These are phyloP conservation scores for Sarcophaga caerulescens DNA, from an alignment of 2,888 invertebrate genomes.

Conservation along the genomic window DNA sequence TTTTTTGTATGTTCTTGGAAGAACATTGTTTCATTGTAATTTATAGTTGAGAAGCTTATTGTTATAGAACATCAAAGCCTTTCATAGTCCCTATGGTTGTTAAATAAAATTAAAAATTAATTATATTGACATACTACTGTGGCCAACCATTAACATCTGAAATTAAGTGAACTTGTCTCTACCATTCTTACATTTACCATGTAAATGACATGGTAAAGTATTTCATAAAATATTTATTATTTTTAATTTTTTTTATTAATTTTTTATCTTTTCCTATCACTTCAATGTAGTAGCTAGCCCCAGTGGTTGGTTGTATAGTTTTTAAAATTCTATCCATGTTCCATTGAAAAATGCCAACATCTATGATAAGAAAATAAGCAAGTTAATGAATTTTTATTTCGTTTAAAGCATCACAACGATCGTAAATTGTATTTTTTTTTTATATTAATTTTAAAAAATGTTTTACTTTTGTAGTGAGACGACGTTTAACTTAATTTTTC, in stretches of 20 bases:
- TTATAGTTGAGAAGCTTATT: not conserved
- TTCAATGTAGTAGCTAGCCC: too few relatives aligned
- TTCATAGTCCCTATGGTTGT: slow-evolving; percentile 12
- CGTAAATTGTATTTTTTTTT: slow-evolving; percentile 25
- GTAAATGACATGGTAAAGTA: not conserved
- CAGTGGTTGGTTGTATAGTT: not conserved
- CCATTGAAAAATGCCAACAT: slow-evolving; percentile 34
- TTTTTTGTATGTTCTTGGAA: not conserved
- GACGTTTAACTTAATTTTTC: too few relatives aligned
- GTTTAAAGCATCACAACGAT: not conserved
- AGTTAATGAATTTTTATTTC: slow-evolving; percentile 48
- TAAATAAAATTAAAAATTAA: slow-evolving; percentile 77
- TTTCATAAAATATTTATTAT: not conserved
- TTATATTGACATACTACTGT: slow-evolving; percentile 78
- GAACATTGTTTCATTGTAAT: slow-evolving; percentile 5
- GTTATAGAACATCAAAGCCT: not conserved
- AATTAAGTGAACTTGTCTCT: slow-evolving; percentile 29
- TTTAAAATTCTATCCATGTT: slow-evolving; percentile 40
- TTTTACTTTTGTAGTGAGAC: not conserved
- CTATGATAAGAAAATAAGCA: slow-evolving; percentile 41
- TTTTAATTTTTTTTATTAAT: not conserved
- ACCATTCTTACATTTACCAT: not conserved
- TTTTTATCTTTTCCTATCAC: not conserved
- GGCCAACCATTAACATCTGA: slow-evolving; percentile 72
- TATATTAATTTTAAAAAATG: not conserved